Evolutionary conservation across 2,113 vertebrate species (phyloP).

Genomic region (Plectropomus leopardus): DNA sequence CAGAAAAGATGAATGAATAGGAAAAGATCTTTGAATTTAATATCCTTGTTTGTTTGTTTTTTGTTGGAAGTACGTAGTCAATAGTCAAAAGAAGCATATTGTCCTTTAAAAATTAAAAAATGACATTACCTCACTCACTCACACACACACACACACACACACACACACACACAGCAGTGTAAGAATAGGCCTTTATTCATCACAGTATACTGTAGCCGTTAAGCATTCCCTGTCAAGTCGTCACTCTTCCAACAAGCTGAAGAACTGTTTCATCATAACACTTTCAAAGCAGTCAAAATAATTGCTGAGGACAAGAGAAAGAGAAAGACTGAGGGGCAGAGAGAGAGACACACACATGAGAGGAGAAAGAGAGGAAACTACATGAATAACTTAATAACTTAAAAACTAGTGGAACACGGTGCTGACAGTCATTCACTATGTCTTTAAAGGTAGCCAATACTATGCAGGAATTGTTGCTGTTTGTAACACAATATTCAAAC

Average conservation of each 20-base stretch:
- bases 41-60: no score
- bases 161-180: background rate
- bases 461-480: no score
- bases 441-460: background rate
- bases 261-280: slow-evolving; percentile 38
- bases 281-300: slow-evolving; percentile 32
- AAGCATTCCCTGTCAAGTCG: slow-evolving; percentile 38
- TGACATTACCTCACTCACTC: no score
- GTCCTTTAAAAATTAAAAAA: no score
- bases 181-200: slow-evolving; percentile 20
- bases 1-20: no score
- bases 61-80: no score
- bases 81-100: no score
- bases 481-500: no score
- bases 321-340: background rate
- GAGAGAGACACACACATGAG: background rate
- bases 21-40: no score
- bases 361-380: background rate
- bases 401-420: background rate
- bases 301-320: slow-evolving; percentile 23
- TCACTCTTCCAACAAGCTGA: slow-evolving; percentile 1
- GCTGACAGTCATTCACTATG: background rate
- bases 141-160: background rate
- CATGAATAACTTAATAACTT: background rate
- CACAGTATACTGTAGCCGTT: background rate